Conservation (phyloP, 1,140 invertebrate genomes). For the Metaphire vulgaris region DNA sequence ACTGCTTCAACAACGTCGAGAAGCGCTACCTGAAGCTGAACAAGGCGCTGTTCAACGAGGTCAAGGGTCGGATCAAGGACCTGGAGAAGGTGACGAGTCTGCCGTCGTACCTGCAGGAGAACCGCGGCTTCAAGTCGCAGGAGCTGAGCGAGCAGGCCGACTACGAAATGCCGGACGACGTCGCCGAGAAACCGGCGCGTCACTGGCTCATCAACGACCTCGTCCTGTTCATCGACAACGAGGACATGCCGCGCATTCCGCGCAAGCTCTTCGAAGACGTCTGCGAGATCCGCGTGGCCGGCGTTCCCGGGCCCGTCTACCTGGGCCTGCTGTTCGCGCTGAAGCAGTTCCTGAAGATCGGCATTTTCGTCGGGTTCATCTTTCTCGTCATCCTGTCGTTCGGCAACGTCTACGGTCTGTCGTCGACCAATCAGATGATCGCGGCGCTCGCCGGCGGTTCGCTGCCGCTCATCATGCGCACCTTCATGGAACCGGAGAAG, state of each 20-base stretch:
- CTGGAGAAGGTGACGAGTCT: slow-evolving; percentile 42
- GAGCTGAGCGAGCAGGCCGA: slow-evolving; percentile 30
- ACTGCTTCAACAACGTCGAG: slow-evolving; percentile 36
- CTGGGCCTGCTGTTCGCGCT: slow-evolving; percentile 44
- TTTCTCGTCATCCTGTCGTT: slow-evolving; percentile 50
- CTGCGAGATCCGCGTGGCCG: slow-evolving; percentile 44
- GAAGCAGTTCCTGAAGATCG: slow-evolving; percentile 47
- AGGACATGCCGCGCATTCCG: slow-evolving; percentile 48
- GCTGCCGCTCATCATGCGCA: slow-evolving; percentile 45
- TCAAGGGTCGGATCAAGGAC: slow-evolving; percentile 31
- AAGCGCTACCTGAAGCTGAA: slow-evolving; percentile 38
- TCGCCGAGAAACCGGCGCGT: slow-evolving; percentile 39
- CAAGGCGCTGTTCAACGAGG: slow-evolving; percentile 33
- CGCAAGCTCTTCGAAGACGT: slow-evolving; percentile 43
- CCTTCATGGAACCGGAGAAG: slow-evolving; percentile 27
- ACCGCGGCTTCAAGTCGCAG: slow-evolving; percentile 36
- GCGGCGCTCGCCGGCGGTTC: slow-evolving; percentile 49
- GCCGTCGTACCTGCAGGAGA: slow-evolving; percentile 45
- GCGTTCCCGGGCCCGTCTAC: slow-evolving; percentile 47
- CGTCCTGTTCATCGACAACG: slow-evolving; percentile 45
- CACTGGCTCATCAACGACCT: slow-evolving; percentile 45
- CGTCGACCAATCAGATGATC: slow-evolving; percentile 48
- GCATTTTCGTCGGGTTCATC: slow-evolving; percentile 47
- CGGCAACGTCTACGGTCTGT: slow-evolving; percentile 45
- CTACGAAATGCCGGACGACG: slow-evolving; percentile 25